These are phyloP conservation scores for Fragum fragum DNA, from an alignment of 2,888 invertebrate genomes.

Conservation along the genomic window DNA sequence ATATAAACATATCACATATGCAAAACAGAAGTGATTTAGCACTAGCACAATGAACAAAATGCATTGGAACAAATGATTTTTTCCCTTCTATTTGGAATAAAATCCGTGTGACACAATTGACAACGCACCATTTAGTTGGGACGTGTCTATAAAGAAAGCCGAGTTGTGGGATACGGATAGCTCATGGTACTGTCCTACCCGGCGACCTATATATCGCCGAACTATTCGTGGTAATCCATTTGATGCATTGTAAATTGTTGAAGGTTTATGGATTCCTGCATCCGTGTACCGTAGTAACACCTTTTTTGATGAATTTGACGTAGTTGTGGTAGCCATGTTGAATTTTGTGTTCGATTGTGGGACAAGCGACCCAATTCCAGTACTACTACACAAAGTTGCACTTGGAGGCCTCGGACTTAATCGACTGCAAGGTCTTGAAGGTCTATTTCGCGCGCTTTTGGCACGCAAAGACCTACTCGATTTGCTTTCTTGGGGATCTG, in stretches of 20 bases:
- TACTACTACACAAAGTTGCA: constrained; percentile 55
- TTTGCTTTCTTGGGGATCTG: constrained; percentile 47
- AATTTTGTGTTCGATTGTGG: constrained; percentile 15
- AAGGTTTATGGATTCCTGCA: constrained; percentile 71
- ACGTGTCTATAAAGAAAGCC: constrained; percentile 74
- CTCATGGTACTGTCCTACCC: constrained; percentile 69
- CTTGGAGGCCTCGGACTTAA: constrained; percentile 67
- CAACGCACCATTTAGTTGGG: constrained; percentile 73
- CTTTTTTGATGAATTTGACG: constrained; percentile 55
- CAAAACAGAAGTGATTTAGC: not conserved
- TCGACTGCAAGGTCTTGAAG: constrained; percentile 61
- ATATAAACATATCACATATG: not conserved
- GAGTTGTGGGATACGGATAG: constrained; percentile 61
- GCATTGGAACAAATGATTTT: not conserved
- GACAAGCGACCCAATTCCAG: constrained; percentile 20
- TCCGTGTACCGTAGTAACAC: constrained; percentile 74
- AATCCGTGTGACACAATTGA: constrained; percentile 74
- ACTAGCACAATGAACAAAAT: constrained; percentile 10
- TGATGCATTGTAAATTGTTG: constrained; percentile 45
- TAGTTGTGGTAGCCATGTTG: constrained; percentile 32
- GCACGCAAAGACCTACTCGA: constrained; percentile 33
- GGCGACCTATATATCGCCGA: constrained; percentile 70
- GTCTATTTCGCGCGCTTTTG: constrained; percentile 62
- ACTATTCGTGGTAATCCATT: constrained; percentile 71
- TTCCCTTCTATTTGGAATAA: constrained; percentile 36